These are phyloP conservation scores for Mastigias papua DNA, from an alignment of 30 jellyfish, hydroid and myxozoan genomes.

Conservation along the genomic window DNA sequence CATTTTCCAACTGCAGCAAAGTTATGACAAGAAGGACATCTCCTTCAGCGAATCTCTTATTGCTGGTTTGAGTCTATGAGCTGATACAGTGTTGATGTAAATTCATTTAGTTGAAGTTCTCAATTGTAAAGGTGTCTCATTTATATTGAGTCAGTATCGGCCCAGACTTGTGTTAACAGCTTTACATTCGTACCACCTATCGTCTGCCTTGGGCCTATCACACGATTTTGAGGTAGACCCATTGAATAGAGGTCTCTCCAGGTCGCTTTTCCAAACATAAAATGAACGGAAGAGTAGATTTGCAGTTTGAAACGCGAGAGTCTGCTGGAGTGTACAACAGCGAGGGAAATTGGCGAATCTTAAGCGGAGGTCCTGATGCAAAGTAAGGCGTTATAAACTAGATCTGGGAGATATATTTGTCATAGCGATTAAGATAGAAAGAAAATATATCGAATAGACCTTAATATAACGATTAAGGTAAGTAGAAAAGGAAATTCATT, in stretches of 20 bases:
- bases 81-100: background rate
- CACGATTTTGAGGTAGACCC: conserved; percentile 49
- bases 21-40: no score
- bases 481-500: no score
- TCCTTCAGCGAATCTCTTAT: no score
- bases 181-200: background rate
- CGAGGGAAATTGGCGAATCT: background rate
- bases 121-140: conserved; percentile 33
- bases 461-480: no score
- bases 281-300: background rate
- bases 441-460: no score
- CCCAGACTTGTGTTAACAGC: background rate
- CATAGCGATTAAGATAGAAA: no score
- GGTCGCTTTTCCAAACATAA: conserved; percentile 1
- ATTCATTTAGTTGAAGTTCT: background rate
- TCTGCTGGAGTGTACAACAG: background rate
- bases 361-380: background rate
- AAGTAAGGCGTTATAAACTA: no score
- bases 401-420: no score
- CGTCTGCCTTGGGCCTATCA: conserved; percentile 22
- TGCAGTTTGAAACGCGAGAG: background rate
- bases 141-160: background rate
- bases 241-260: conserved; percentile 4
- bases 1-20: no score
- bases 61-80: background rate